Conservation (phyloP, 2,113 vertebrate genomes). For the Gambusia affinis region DNA sequence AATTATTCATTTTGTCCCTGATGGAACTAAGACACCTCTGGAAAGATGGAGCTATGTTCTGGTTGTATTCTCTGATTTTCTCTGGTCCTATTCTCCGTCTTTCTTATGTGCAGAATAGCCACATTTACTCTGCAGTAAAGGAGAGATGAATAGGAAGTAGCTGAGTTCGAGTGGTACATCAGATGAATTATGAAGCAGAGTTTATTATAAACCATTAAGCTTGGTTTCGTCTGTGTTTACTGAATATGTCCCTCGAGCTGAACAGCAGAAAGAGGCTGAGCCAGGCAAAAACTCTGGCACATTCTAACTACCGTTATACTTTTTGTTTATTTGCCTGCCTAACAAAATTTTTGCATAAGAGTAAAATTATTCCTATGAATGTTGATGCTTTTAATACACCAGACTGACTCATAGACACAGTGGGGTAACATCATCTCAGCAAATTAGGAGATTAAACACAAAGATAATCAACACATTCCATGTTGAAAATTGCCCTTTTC, state of each 20-base stretch:
- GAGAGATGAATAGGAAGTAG: conserved; percentile 20
- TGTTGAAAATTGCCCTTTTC: conserved; percentile 60
- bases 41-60: conserved; percentile 8
- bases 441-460: conserved; percentile 45
- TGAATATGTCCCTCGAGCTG: conserved; percentile 58
- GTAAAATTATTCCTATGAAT: conserved; percentile 37
- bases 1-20: conserved; percentile 55
- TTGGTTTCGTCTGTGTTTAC: conserved; percentile 56
- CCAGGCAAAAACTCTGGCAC: conserved; percentile 16
- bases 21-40: conserved; percentile 40
- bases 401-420: conserved; percentile 33
- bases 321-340: conserved; percentile 17
- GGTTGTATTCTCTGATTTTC: conserved; percentile 1
- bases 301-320: background rate
- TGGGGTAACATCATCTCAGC: conserved; percentile 32
- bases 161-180: conserved; percentile 12
- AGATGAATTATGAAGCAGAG: conserved; percentile 64
- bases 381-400: conserved; percentile 41
- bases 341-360: conserved; percentile 33
- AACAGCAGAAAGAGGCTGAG: conserved; percentile 32
- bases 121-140: conserved; percentile 68
- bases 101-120: conserved; percentile 65
- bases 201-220: conserved; percentile 66
- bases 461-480: conserved; percentile 36
- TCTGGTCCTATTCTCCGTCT: background rate